Percentiles rank a stretch among this genome's conserved stretches.
These are phyloP conservation scores for Lasioglossum marginatum DNA, from an alignment of 2,888 invertebrate genomes.

Conservation along the genomic window DNA sequence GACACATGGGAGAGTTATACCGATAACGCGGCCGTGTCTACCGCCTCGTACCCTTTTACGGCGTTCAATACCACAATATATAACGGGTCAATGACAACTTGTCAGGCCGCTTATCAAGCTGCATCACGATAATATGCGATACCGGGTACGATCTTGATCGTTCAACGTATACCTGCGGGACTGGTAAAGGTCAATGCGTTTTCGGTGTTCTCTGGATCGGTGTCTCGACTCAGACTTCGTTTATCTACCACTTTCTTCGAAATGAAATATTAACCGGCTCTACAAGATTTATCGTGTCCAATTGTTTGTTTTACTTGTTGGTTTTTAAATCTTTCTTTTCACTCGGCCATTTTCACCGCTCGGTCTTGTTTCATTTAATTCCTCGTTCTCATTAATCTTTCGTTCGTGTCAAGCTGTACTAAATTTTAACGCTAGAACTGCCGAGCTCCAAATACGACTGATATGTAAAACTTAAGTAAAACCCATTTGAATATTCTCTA, in stretches of 20 bases:
- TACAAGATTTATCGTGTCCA: not conserved
- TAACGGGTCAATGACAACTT: constrained; percentile 60
- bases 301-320: not conserved
- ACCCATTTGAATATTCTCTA: too few species aligned
- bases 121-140: constrained; percentile 38
- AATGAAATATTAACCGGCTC: not conserved
- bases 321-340: not conserved
- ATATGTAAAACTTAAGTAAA: too few species aligned
- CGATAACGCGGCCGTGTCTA: constrained; percentile 38
- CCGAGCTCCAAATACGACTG: not conserved
- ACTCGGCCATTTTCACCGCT: not conserved
- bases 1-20: constrained; percentile 39
- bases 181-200: constrained; percentile 5
- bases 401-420: not conserved
- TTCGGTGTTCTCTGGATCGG: constrained; percentile 15
- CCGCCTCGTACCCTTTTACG: constrained; percentile 38
- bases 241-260: not conserved
- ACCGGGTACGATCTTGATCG: constrained; percentile 33
- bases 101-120: constrained; percentile 53
- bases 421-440: not conserved
- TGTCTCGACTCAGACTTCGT: not conserved
- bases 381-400: not conserved
- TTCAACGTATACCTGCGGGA: constrained; percentile 21
- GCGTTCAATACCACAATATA: constrained; percentile 53
- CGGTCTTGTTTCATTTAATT: not conserved